Percentiles rank a stretch among this genome's conserved stretches.
phyloP scores from a whole-genome alignment of 2,797 vertebrate species.

The Holocentrus rufus region DNA sequence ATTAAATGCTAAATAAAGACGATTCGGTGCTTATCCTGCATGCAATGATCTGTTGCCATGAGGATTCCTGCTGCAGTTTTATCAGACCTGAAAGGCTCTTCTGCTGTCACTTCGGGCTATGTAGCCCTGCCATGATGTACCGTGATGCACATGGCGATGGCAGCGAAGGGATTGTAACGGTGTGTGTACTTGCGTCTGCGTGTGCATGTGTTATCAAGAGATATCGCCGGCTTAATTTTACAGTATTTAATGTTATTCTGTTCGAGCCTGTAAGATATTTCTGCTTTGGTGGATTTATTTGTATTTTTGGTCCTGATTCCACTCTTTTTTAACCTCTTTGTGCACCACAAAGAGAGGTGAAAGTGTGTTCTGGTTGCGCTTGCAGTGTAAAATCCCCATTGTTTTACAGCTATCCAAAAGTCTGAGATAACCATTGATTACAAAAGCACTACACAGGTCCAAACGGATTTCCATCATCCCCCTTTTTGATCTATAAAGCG shows the following conservation, averaged over 20 bases:
- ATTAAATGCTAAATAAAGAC: conserved; percentile 30
- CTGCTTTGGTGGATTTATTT: conserved; percentile 29
- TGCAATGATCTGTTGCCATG: conserved; percentile 9
- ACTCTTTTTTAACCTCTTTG: conserved; percentile 5
- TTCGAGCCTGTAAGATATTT: conserved; percentile 23
- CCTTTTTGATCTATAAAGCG: conserved; percentile 13
- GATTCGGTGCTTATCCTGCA: not conserved
- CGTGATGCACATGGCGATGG: conserved; percentile 26
- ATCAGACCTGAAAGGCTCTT: conserved; percentile 50
- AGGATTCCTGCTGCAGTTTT: conserved; percentile 22
- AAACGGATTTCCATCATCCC: not conserved
- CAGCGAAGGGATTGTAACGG: conserved; percentile 10
- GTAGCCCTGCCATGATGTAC: conserved; percentile 11
- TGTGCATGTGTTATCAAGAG: not conserved
- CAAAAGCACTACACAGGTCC: conserved; percentile 1
- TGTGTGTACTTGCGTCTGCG: conserved; percentile 12
- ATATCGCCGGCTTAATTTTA: conserved; percentile 24
- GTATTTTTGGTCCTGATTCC: conserved; percentile 34
- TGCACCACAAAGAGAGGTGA: conserved; percentile 38
- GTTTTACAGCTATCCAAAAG: conserved; percentile 12
- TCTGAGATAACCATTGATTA: conserved; percentile 33
- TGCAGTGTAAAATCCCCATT: conserved; percentile 43
- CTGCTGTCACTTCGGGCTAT: conserved; percentile 41
- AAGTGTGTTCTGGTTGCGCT: conserved; percentile 33
- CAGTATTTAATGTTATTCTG: conserved; percentile 42